Evolutionary conservation across 2,113 vertebrate genomes (phyloP).

Genomic region (Capreolus pygargus): DNA sequence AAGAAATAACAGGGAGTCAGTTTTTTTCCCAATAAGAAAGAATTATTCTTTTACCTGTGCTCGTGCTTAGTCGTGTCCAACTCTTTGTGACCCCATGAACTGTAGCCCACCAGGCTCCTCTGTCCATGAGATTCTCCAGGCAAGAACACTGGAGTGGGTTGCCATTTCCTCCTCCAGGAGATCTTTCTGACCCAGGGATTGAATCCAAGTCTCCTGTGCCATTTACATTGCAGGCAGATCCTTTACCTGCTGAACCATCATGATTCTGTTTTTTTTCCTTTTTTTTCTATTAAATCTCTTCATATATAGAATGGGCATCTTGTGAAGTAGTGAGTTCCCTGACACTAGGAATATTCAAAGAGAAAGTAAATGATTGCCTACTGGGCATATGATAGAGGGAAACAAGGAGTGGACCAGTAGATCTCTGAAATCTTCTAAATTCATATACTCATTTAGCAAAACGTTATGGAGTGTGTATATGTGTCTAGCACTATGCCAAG

Average conservation of each 20-base stretch:
- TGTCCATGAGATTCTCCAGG: background rate
- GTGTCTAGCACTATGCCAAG: background rate
- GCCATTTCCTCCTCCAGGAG: background rate
- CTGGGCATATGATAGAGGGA: background rate
- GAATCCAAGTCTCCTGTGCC: background rate
- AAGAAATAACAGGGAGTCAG: background rate
- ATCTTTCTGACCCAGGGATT: background rate
- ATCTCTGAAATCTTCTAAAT: background rate
- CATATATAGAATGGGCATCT: background rate
- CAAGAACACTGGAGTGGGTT: background rate
- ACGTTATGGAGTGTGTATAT: background rate
- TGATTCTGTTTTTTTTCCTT: fast-evolving
- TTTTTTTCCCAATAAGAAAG: background rate
- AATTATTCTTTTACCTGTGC: background rate
- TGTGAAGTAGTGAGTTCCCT: background rate
- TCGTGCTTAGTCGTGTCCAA: background rate
- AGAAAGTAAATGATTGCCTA: background rate
- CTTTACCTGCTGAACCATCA: background rate
- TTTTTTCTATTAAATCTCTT: background rate
- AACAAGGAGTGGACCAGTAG: background rate
- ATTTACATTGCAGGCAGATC: background rate
- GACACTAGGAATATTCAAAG: background rate
- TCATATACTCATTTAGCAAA: background rate
- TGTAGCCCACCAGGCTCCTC: background rate
- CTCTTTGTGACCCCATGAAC: background rate